phyloP scores from a whole-genome alignment of 1,140 invertebrate species.

The Linepithema humile region DNA sequence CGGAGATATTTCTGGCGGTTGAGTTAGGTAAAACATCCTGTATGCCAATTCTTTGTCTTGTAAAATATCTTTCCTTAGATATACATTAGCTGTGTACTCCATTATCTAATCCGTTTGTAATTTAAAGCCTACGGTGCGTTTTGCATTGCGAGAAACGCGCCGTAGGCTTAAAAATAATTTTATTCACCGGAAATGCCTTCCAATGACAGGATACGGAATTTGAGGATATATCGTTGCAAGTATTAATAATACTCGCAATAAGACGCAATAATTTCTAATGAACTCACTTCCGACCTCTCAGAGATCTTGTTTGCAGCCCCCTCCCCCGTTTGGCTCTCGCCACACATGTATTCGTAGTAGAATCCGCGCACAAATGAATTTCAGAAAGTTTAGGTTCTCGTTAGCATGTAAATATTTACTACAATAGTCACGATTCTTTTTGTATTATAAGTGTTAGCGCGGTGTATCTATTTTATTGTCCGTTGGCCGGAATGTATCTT shows the following conservation, averaged over 20 bases:
- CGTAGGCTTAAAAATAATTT: conserved; percentile 20
- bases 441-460: neutral
- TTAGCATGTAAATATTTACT: conserved; percentile 18
- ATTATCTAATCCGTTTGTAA: neutral
- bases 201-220: neutral
- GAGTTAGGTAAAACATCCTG: neutral
- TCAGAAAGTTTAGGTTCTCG: neutral
- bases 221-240: conserved; percentile 21
- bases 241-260: too few relatives aligned
- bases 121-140: too few relatives aligned
- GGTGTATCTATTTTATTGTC: conserved; percentile 1
- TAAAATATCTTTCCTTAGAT: conserved; percentile 21
- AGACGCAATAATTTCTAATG: neutral
- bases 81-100: neutral
- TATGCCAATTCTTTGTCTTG: neutral
- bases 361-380: neutral
- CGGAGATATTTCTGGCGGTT: neutral
- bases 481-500: neutral
- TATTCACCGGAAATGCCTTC: conserved; percentile 32
- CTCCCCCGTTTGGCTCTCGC: neutral
- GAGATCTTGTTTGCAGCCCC: neutral
- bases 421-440: neutral
- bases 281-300: neutral
- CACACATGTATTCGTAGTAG: neutral
- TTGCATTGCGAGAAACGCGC: too few relatives aligned